Evolutionary conservation across 2,888 invertebrate genomes (phyloP).

Genomic region (Apamea monoglypha): DNA sequence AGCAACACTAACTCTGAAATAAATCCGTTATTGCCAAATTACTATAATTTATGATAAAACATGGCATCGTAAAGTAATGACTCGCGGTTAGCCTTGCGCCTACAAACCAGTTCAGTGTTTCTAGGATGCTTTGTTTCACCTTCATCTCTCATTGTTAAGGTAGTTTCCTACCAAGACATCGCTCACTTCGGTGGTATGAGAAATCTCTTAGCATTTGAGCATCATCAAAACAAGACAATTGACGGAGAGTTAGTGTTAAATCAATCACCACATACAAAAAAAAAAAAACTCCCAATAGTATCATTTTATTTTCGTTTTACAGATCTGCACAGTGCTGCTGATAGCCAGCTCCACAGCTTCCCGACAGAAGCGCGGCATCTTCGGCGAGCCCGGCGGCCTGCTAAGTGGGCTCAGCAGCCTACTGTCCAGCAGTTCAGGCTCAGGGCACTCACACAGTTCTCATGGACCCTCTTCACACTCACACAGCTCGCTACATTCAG

Average conservation of each 20-base stretch:
- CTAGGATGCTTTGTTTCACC: background rate
- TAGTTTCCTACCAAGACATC: background rate
- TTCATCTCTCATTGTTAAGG: background rate
- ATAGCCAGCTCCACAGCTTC: slow-evolving; percentile 70
- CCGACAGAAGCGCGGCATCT: slow-evolving; percentile 79
- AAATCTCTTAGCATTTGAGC: background rate
- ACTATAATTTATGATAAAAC: slow-evolving; percentile 54
- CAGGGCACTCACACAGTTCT: slow-evolving; percentile 36
- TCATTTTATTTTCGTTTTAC: slow-evolving; percentile 8
- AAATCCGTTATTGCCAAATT: slow-evolving; percentile 50
- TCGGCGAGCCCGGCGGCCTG: slow-evolving; percentile 74
- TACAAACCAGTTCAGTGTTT: background rate
- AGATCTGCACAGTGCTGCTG: slow-evolving; percentile 75
- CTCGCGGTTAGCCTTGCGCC: background rate
- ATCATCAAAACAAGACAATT: background rate
- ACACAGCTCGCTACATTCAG: slow-evolving; percentile 38
- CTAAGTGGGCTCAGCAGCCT: slow-evolving; percentile 59
- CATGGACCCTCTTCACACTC: slow-evolving; percentile 9
- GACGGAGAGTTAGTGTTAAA: background rate
- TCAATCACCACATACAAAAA: background rate
- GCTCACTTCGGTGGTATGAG: background rate
- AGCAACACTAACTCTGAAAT: slow-evolving; percentile 38
- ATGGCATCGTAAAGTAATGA: slow-evolving; percentile 14
- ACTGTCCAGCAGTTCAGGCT: slow-evolving; percentile 12
- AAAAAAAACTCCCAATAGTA: background rate